A percentile compares a stretch with the other conserved stretches of the same genome.
Conservation (phyloP, 2,797 vertebrate genomes). For the Sparidentex hasta region DNA sequence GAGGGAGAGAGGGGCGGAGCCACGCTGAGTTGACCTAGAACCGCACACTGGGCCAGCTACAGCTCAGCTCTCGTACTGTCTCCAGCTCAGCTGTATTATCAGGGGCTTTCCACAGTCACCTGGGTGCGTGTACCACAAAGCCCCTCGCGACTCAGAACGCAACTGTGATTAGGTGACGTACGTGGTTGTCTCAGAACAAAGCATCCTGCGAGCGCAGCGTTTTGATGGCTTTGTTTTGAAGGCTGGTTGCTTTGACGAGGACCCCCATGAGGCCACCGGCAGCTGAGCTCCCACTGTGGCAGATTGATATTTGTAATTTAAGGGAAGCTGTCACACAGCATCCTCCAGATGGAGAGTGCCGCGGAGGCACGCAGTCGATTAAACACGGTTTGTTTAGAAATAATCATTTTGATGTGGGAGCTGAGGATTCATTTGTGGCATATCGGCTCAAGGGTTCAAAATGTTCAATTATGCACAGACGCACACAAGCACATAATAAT, state of each 20-base stretch:
- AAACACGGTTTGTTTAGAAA: conserved; percentile 85
- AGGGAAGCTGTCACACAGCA: conserved; percentile 83
- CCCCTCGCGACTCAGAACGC: conserved; percentile 1
- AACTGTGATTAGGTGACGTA: conserved; percentile 52
- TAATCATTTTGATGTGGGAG: conserved; percentile 80
- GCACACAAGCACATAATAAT: conserved; percentile 50
- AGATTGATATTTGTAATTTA: conserved; percentile 88
- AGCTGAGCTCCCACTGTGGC: conserved; percentile 82
- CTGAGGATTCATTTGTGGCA: conserved; percentile 74
- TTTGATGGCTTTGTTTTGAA: conserved; percentile 82
- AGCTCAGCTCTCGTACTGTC: conserved; percentile 29
- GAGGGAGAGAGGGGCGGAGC: conserved; percentile 58
- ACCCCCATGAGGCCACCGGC: conserved; percentile 81
- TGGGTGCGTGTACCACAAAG: conserved; percentile 1
- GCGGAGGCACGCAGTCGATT: conserved; percentile 79
- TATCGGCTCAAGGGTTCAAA: conserved; percentile 75
- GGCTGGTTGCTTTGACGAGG: conserved; percentile 73
- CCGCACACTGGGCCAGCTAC: conserved; percentile 46
- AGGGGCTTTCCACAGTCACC: not conserved
- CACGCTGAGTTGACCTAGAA: conserved; percentile 63
- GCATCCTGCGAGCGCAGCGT: conserved; percentile 21
- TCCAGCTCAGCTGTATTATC: conserved; percentile 11
- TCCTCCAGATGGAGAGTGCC: conserved; percentile 82
- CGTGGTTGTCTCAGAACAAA: conserved; percentile 26
- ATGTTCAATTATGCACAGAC: conserved; percentile 68